A percentile compares a stretch with the other conserved stretches of the same genome.
Conservation (phyloP, 2,113 vertebrate genomes). For the Fukomys damarensis region DNA sequence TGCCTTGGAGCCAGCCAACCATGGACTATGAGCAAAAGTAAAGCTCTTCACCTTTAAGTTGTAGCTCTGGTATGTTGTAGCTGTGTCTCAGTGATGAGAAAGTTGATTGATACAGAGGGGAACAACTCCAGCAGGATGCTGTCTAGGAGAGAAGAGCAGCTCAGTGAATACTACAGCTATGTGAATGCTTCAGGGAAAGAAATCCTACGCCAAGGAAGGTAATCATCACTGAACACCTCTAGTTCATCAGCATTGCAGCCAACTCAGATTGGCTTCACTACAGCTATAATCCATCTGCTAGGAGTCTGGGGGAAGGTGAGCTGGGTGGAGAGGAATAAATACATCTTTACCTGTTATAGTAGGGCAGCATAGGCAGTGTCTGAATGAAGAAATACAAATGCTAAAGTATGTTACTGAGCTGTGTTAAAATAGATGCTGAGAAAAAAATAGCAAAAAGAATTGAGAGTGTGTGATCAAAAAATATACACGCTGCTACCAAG, state of each 20-base stretch:
- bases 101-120: neutral
- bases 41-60: neutral
- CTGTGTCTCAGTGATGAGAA: neutral
- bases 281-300: too few species aligned
- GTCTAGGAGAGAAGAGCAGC: accelerated
- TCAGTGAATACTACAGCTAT: too few species aligned
- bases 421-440: too few species aligned
- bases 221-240: accelerated
- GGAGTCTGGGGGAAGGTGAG: neutral
- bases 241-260: neutral
- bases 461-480: neutral
- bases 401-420: neutral
- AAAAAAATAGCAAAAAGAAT: neutral
- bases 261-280: neutral
- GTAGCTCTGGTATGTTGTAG: neutral
- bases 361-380: neutral
- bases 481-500: neutral
- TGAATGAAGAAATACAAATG: neutral
- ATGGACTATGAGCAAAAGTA: neutral
- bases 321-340: too few species aligned
- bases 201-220: too few species aligned
- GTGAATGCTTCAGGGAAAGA: neutral
- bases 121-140: neutral
- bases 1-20: neutral
- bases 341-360: neutral